Evolutionary conservation across 2,888 invertebrate species (phyloP).

Genomic region (Nysson spinosus): DNA sequence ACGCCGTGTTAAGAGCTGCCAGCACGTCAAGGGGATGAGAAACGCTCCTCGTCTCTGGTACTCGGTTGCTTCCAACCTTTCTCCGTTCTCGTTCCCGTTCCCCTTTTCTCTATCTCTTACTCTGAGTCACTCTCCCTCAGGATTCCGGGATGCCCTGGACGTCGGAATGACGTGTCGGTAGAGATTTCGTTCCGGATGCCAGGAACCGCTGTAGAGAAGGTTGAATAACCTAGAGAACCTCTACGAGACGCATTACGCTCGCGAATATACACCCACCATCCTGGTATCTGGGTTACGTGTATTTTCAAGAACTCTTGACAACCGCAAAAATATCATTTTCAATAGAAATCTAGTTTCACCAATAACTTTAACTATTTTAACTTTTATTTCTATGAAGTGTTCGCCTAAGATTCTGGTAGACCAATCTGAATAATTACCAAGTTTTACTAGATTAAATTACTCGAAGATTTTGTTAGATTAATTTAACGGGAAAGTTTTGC

Average conservation of each 20-base stretch:
- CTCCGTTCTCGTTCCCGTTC: background rate
- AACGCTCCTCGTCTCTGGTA: conserved; percentile 21
- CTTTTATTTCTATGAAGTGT: too few relatives aligned
- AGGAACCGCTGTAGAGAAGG: conserved; percentile 31
- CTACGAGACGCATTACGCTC: conserved; percentile 32
- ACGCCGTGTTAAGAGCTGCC: conserved; percentile 49
- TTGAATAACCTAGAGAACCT: conserved; percentile 39
- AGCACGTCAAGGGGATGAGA: conserved; percentile 23
- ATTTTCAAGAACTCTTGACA: conserved; percentile 32
- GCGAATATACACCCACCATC: conserved; percentile 30
- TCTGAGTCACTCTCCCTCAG: conserved; percentile 12
- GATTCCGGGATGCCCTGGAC: conserved; percentile 43
- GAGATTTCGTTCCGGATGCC: conserved; percentile 57
- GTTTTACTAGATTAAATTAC: too few relatives aligned
- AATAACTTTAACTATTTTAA: too few relatives aligned
- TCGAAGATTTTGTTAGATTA: too few relatives aligned
- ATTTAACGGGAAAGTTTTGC: too few relatives aligned
- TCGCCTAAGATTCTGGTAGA: too few relatives aligned
- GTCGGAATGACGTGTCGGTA: conserved; percentile 53
- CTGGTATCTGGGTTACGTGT: too few relatives aligned
- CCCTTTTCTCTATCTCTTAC: conserved; percentile 4
- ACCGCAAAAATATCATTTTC: conserved; percentile 53
- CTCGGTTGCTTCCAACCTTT: conserved; percentile 6
- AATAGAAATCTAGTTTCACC: too few relatives aligned
- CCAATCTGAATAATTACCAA: too few relatives aligned